Conservation (phyloP, 2,797 vertebrate species). For the Etheostoma nigrum region DNA sequence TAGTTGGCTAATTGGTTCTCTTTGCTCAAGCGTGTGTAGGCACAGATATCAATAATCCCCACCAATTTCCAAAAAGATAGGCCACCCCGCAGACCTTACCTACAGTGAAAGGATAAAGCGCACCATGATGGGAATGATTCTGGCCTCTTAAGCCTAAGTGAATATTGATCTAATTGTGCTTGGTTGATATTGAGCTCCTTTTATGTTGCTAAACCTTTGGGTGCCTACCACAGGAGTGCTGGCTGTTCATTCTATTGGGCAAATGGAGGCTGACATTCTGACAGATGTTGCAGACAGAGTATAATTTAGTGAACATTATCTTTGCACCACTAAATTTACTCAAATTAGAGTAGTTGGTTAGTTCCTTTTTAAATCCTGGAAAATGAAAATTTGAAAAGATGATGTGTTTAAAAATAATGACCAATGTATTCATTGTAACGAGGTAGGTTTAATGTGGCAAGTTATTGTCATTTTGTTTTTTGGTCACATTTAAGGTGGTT, state of each 20-base stretch:
- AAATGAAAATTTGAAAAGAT: not conserved
- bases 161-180: constrained; percentile 79
- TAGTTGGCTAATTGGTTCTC: constrained; percentile 63
- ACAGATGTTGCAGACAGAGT: constrained; percentile 11
- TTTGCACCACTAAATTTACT: not conserved
- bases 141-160: constrained; percentile 77
- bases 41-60: constrained; percentile 69
- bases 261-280: constrained; percentile 27
- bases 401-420: not conserved
- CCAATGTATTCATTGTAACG: not conserved
- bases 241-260: constrained; percentile 43
- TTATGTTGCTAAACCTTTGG: constrained; percentile 66
- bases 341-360: not conserved
- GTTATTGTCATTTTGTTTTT: not conserved
- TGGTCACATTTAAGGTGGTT: not conserved
- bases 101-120: constrained; percentile 69
- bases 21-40: constrained; percentile 62
- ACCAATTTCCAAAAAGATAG: constrained; percentile 61
- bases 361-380: not conserved
- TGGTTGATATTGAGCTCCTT: constrained; percentile 73
- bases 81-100: constrained; percentile 48
- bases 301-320: not conserved
- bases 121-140: constrained; percentile 73
- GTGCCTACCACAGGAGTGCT: constrained; percentile 50
- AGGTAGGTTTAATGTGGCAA: not conserved